phyloP scores from a whole-genome alignment of 2,797 vertebrate species.

The Ctenopoma kingsleyae region DNA sequence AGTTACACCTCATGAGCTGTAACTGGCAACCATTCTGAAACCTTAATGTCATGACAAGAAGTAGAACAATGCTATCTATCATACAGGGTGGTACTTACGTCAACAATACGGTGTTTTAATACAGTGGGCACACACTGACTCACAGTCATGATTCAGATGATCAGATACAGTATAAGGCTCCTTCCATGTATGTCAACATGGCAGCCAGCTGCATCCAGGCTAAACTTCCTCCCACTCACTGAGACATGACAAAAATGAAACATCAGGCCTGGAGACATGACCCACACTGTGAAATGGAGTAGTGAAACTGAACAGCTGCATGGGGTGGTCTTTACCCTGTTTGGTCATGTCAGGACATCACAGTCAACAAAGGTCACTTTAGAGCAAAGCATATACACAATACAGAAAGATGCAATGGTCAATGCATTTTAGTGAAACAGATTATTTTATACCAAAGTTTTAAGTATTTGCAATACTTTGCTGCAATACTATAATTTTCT shows the following conservation, averaged over 20 bases:
- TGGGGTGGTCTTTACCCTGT: conserved; percentile 18
- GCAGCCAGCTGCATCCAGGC: conserved; percentile 31
- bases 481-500: too few relatives aligned
- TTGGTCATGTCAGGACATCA: not conserved
- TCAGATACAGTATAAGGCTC: conserved; percentile 8
- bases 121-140: conserved; percentile 27
- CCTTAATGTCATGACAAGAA: not conserved
- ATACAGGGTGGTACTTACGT: conserved; percentile 26
- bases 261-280: conserved; percentile 28
- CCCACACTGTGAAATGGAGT: conserved; percentile 21
- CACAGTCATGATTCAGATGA: conserved; percentile 54
- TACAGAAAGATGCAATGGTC: not conserved
- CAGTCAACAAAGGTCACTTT: conserved; percentile 2
- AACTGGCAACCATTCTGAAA: not conserved
- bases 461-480: too few relatives aligned
- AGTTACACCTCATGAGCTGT: not conserved
- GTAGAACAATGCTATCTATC: conserved; percentile 37
- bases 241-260: conserved; percentile 61
- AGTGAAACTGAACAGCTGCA: conserved; percentile 23
- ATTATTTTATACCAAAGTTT: too few relatives aligned
- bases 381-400: not conserved
- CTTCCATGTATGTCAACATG: conserved; percentile 22
- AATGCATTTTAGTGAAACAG: not conserved
- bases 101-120: conserved; percentile 36
- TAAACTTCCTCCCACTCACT: conserved; percentile 32